Base-by-base conservation (phyloP, 2,113 vertebrate species). In the Anolis sagrei region DNA sequence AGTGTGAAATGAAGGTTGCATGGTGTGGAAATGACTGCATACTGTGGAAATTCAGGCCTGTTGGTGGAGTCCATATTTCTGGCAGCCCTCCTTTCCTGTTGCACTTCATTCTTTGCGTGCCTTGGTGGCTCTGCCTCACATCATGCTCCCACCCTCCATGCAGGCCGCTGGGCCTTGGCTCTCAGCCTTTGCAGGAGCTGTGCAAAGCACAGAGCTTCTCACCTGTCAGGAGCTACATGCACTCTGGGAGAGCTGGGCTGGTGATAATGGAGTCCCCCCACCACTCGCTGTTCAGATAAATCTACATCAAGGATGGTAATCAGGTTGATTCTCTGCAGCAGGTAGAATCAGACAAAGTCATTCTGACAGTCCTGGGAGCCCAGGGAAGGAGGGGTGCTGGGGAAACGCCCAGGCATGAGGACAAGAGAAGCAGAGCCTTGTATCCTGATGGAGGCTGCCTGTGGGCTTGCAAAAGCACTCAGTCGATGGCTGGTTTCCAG, bases 191-290 rank as follows among this genome's bases (percentile, higher is more conserved):
- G 66, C 76, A 72, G 49, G 76, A 69, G 21, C 34, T 21, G 13
- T 44, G 18, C 34, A 14, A 36, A 74, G 25, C 61, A 49, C 76
- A 44, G 36, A 64, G 58, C 82, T 76, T 76, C 82, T 83, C 82
- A 83, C 82, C 82, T 83, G 82, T 83, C 82, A 83, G 58, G 58
- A 83, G 66, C 66, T 72, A 79, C 84, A 70, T 72, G 29, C 10
- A 72, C 51, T 79, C 68, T 73, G 84, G 68, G 76, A 73, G 34
- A 85, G 66, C 2, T 36, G 75, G 76, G n/a, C 27, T 49, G 36
- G 7, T 62, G 79, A 51, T 72, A 0, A 49, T 64, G 78, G 84
- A 85, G 16, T 18, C 32, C 44, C 58, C 64, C 34, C n/a, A 36
- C 85, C 73, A 13, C 49, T 25, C 58, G 72, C 25, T 75, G n/a